Percentiles rank a stretch among this genome's conserved stretches.
Evolutionary conservation across 2,797 vertebrate genomes (phyloP).

Genomic region (Meriones psammophilus): DNA sequence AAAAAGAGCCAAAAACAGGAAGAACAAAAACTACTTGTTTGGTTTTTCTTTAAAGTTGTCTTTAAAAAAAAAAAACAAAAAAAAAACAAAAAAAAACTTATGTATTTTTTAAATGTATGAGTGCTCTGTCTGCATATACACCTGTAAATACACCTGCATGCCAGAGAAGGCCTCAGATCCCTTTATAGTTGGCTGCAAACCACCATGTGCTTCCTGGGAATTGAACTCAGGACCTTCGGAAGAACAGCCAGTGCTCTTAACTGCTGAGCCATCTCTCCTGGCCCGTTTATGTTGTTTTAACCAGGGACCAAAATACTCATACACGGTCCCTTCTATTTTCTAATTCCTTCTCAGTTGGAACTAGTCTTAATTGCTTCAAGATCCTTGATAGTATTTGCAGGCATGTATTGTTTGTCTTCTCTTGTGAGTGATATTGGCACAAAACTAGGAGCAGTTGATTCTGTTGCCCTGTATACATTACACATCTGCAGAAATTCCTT

Average conservation of each 20-base stretch:
- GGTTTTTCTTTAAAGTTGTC: neutral
- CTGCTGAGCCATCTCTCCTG: too few relatives aligned
- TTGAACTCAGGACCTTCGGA: too few relatives aligned
- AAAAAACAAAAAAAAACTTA: too few relatives aligned
- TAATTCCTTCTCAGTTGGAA: neutral
- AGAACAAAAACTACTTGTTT: neutral
- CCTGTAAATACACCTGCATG: too few relatives aligned
- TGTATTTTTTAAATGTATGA: too few relatives aligned
- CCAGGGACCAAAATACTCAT: neutral
- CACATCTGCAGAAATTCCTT: neutral
- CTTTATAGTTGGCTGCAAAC: too few relatives aligned
- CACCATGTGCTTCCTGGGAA: too few relatives aligned
- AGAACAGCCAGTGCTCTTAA: too few relatives aligned
- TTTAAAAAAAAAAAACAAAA: neutral
- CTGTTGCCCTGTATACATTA: too few relatives aligned
- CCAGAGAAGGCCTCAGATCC: too few relatives aligned
- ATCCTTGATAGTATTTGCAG: neutral
- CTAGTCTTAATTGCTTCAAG: neutral
- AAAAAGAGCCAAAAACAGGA: neutral
- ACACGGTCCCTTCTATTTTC: neutral
- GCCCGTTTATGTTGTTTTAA: neutral
- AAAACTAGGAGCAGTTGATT: neutral
- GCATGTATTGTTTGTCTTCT: neutral
- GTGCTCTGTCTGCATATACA: too few relatives aligned
- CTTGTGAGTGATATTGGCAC: neutral